Conservation (phyloP, 2,113 vertebrate genomes). For the Blennius ocellaris region DNA sequence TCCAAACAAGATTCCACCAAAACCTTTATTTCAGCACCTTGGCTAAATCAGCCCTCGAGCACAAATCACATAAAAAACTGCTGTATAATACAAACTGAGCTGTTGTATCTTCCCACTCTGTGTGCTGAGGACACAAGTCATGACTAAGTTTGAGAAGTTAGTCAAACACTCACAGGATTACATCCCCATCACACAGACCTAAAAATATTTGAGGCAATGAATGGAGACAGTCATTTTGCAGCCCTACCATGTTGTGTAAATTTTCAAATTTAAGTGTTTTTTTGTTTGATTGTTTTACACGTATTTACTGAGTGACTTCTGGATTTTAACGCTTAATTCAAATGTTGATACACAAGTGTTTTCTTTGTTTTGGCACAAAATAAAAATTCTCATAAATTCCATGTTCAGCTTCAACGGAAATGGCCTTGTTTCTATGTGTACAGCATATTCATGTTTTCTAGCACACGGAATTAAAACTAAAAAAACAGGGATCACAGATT, state of each 20-base stretch:
- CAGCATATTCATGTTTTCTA: neutral
- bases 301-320: no score
- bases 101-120: slow-evolving; percentile 60
- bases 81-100: slow-evolving; percentile 30
- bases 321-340: neutral
- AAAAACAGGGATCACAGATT: slow-evolving; percentile 14
- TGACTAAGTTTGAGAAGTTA: slow-evolving; percentile 64
- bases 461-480: neutral
- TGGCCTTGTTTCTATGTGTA: neutral
- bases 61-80: slow-evolving; percentile 18
- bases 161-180: slow-evolving; percentile 38
- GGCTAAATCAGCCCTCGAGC: neutral
- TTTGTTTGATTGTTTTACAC: neutral
- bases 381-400: neutral
- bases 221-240: neutral
- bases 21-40: slow-evolving; percentile 13
- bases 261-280: neutral
- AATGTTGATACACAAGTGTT: neutral
- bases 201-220: slow-evolving; percentile 26
- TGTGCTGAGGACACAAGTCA: slow-evolving; percentile 54
- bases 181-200: slow-evolving; percentile 7
- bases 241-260: neutral
- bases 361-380: neutral
- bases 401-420: neutral
- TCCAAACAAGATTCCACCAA: slow-evolving; percentile 21